Conservation (phyloP, 1,140 invertebrate species). For the Pteromalus puparum region DNA sequence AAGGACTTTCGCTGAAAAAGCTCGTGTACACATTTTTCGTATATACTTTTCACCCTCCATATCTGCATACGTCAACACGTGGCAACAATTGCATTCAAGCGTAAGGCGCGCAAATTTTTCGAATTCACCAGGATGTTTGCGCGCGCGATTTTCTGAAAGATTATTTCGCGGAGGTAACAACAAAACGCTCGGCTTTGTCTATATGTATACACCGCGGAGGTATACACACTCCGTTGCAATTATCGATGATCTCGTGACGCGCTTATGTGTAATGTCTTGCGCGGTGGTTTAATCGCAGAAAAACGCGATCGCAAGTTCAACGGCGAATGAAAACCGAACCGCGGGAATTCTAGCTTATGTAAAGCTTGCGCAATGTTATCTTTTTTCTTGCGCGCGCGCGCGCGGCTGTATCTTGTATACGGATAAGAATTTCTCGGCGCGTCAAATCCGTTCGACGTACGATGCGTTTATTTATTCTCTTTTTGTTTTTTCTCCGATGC, state of each 20-base stretch:
- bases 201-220: too few relatives aligned
- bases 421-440: neutral
- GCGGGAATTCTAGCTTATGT: constrained; percentile 11
- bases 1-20: neutral
- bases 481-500: neutral
- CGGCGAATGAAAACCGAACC: neutral
- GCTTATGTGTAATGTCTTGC: neutral
- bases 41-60: too few relatives aligned
- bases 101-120: neutral
- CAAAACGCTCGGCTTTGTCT: neutral
- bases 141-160: neutral
- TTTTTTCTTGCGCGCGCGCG: neutral
- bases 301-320: constrained; percentile 26
- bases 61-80: too few relatives aligned
- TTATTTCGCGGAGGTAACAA: neutral
- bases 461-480: neutral
- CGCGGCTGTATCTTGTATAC: neutral
- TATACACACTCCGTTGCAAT: neutral
- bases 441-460: neutral
- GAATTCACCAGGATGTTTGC: neutral
- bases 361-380: constrained; percentile 25
- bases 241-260: neutral
- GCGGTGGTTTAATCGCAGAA: neutral
- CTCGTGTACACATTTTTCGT: too few relatives aligned
- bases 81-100: too few relatives aligned